Base-by-base conservation (phyloP, 2,113 vertebrate genomes). In the Paralichthys olivaceus region DNA sequence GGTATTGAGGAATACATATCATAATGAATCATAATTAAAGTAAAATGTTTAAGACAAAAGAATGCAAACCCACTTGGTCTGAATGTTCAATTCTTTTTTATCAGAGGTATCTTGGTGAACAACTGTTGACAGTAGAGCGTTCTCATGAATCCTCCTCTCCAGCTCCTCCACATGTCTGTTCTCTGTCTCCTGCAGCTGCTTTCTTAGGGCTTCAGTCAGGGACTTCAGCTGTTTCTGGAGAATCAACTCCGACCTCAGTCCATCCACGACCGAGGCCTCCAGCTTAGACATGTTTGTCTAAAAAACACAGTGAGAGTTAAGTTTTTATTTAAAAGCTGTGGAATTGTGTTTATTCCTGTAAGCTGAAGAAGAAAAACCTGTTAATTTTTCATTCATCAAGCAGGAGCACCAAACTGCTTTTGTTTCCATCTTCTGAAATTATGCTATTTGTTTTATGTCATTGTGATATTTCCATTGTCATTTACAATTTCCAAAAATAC, bases 101-200 rank as follows among this genome's bases (percentile, higher is more conserved):
- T 87, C 77, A 66, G 74, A 84, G 3, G 77, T 79, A 13, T 28
- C 61, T 72, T 40, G 29, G 4, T 78, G 66, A 15, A 34, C 55
- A 64, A 77, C 77, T 56, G 64, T 22, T 49, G 90, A 69, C 53
- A 70, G 51, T 19, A 84, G 66, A 40, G 88, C 77, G 29, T 94
- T 89, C 68, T 87, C 81, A 56, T 90, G 68, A 43, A 95, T 84
- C 53, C 93, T 92, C 45, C 65, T 94, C 45, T 92, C 93, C 47
- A 94, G 60, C 8, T 93, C 84, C 47, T 89, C 83, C 32, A 25
- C 85, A 59, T 91, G 92, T 19, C 84, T 77, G 13, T 45, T 82
- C 51, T 77, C 78, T 43, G 87, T 61, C 78, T 95, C 92, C 80
- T 94, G 80, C 13, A 95, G 90, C 78, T 92, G 87, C 60, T 86